Evolutionary conservation across 2,113 vertebrate genomes (phyloP).

Genomic region (Centropus bengalensis): DNA sequence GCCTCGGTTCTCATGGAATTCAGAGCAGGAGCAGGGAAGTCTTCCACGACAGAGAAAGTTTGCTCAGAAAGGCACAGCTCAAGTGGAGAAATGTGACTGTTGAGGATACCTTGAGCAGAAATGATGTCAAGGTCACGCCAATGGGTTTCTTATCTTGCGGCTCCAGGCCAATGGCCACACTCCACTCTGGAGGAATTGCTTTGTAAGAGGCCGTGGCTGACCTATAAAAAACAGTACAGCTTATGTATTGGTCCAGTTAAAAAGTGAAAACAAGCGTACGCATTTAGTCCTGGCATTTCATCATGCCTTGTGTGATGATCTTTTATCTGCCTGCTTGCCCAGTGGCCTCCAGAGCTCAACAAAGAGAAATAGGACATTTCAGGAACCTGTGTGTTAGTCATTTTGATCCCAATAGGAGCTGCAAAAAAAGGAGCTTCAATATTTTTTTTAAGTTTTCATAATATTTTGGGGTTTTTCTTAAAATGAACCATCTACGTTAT

Average conservation of each 20-base stretch:
- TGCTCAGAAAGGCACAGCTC: background rate
- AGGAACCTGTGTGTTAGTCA: background rate
- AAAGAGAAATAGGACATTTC: background rate
- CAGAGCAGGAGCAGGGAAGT: background rate
- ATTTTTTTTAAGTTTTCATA: background rate
- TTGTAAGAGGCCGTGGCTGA: background rate
- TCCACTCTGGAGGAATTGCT: background rate
- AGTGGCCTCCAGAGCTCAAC: background rate
- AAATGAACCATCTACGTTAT: background rate
- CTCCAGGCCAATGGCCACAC: background rate
- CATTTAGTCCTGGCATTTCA: background rate
- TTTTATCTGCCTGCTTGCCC: background rate
- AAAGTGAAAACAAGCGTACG: background rate
- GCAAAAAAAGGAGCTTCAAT: background rate
- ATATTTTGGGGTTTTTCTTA: background rate
- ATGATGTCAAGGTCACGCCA: background rate
- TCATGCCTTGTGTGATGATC: background rate
- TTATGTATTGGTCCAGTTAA: background rate
- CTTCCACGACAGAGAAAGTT: background rate
- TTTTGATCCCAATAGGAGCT: accelerated
- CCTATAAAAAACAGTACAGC: background rate
- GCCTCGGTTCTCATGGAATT: background rate
- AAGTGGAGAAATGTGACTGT: background rate
- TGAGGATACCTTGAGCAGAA: background rate
- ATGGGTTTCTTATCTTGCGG: background rate